Evolutionary conservation across 2,113 vertebrate species (phyloP), one percentile per base, ranked within the genome.

Genomic region (Genyomyrus donnyi): DNA sequence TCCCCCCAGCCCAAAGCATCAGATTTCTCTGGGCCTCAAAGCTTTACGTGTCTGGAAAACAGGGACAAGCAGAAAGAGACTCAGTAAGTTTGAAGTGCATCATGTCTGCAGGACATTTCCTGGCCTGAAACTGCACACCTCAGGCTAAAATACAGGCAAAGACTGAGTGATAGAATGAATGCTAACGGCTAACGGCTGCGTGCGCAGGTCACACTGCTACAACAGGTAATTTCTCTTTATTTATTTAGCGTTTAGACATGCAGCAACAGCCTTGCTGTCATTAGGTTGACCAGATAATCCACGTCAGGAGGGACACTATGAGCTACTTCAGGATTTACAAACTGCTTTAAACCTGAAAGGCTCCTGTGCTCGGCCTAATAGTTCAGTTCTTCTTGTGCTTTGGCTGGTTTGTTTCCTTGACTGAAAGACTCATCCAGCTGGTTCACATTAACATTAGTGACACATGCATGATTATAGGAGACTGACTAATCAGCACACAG

Each of bases 11-110:
- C 62, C 90, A 91, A 91, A 92, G 85, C 89, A 31, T 93, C 91
- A 48, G 27, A 50, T 53, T 90, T 56, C 70, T 52, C 49, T 45
- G 49, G 52, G 91, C 89, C 0, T 9, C 90, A 70, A 90, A 19
- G 86, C 90, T 95, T 92, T 95, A 95, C 94, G 94, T 96, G 93
- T 96, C 95, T 96, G 84, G 9, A 83, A 91, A 77, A 88, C 6
- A 50, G 9, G 9, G 17, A 46, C 13, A 80, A 42, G 5, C 35
- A 42, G 74, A 70, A 13, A 70, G 35, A 42, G 70, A 5, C 31
- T 77, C 31, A 0, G 66, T 31, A 77, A 77, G 31, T 77, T 35
- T 77, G 15, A 77, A 39, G 31, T 35, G 9, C 24, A 66, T 66
- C 62, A 27, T 27, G n/a, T 31, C 27, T 13, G n/a, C 62, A 31